These are phyloP conservation scores for Helostoma temminkii DNA, from an alignment of 2,797 vertebrate species.

Conservation along the genomic window DNA sequence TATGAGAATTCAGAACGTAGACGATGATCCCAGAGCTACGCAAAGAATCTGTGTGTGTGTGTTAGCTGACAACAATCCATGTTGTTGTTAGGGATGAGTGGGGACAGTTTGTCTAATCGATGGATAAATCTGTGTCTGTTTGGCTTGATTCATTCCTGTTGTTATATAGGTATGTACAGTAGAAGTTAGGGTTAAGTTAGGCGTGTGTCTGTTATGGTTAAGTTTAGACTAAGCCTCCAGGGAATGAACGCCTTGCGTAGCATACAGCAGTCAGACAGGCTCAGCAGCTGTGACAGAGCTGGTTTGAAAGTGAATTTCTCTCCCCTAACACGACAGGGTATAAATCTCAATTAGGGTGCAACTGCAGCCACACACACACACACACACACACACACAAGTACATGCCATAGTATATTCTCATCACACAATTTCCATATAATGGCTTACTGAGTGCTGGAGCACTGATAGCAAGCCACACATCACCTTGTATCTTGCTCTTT, in stretches of 20 bases:
- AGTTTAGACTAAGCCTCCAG: slow-evolving; percentile 31
- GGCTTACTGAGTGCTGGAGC: slow-evolving; percentile 52
- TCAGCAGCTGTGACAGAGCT: slow-evolving; percentile 70
- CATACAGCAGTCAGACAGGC: slow-evolving; percentile 59
- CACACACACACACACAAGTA: slow-evolving; percentile 27
- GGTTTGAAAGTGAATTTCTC: slow-evolving; percentile 72
- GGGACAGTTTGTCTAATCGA: slow-evolving; percentile 5
- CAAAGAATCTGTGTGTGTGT: slow-evolving; percentile 36
- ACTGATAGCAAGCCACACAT: slow-evolving; percentile 56
- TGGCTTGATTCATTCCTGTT: slow-evolving; percentile 13
- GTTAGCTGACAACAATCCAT: slow-evolving; percentile 47
- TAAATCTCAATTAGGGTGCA: slow-evolving; percentile 80
- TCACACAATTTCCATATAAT: slow-evolving; percentile 66
- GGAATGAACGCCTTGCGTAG: slow-evolving; percentile 52
- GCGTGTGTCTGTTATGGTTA: slow-evolving; percentile 38
- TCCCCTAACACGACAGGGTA: slow-evolving; percentile 63
- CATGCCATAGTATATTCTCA: slow-evolving; percentile 52
- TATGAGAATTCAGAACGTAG: slow-evolving; percentile 77
- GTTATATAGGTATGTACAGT: neutral
- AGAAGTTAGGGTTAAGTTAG: slow-evolving; percentile 25
- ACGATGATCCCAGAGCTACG: slow-evolving; percentile 71
- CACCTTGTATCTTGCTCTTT: slow-evolving; percentile 56
- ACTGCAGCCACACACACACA: slow-evolving; percentile 58
- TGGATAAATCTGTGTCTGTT: slow-evolving; percentile 7
- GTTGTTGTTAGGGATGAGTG: slow-evolving; percentile 28